Base-by-base conservation (phyloP, 2,113 vertebrate species). In the Eretmochelys imbricata region DNA sequence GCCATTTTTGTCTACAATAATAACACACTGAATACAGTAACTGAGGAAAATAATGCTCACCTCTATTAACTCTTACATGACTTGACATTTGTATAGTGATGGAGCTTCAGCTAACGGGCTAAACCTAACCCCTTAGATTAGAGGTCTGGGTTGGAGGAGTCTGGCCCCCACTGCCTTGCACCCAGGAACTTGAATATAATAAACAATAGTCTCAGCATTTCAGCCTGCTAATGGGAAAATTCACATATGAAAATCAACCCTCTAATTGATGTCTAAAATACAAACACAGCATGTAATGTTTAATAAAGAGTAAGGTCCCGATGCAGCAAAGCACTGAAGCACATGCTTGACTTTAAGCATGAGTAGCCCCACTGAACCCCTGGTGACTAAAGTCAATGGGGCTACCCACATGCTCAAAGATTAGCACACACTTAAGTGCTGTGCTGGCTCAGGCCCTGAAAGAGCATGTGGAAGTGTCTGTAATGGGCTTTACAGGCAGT, bases 71-170 rank as follows among this genome's bases (percentile, higher is more conserved):
- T 83, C 82, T 75, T 10, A 5, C 5, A 5, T 24, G 82, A 2
- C 17, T 84, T 29, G 62, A 62, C 62, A 19, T n/a, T 69, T 69
- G 62, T 69, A 69, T 17, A 17, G 59, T 76, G 46, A 79, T 22
- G 11, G 22, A 82, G 81, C 35, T 84, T 11, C 49, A 35, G 54
- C 12, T 8, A 62, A 83, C 20, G 82, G 55, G 10, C 16, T 53
- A 79, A 76, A 8, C 49, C 6, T n/a, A 1, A 1, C 42, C 3
- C 19, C 8, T 0, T 14, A 55, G 49, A 2, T 46, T 38, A n/a
- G 69, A 51, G 83, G 46, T 2, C 11, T 1, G 1, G 27, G 10
- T 1, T 87, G 50, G 8, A 0, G 0, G 16, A 35, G 4, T 12
- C 22, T 93, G 6, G 17, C 38, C 72, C 29, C 22, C 11, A 2